Base-by-base conservation (phyloP, 2,113 vertebrate species). In the Catagonus wagneri region DNA sequence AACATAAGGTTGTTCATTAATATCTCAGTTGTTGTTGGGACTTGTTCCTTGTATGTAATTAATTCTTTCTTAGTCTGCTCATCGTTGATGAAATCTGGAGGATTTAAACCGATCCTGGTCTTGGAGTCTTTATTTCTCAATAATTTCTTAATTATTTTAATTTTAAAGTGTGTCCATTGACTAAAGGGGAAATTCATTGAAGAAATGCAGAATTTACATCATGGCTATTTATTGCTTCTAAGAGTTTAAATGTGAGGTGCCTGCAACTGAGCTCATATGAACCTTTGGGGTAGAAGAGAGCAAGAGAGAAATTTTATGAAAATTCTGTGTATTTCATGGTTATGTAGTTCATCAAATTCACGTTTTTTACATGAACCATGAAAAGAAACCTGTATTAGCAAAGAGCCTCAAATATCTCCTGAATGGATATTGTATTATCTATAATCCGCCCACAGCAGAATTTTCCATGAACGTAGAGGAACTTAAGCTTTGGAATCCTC, bases 331-430 rank as follows among this genome's bases (percentile, higher is more conserved):
- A 80, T 96, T 97, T 97, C 71, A 78, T 96, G 72, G 78, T 34
- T 87, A 32, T 97, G 92, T 97, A 96, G 52, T 95, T 97, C 76
- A 97, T 69, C 36, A 97, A 76, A 75, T 84, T 84, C 96, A 81
- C 44, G 56, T 93, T 97, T 96, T 98, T 92, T 94, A 3, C 44
- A 36, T 93, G 92, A 95, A 96, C 93, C 80, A 7, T 68, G 91
- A 27, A 80, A 96, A 32, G 3, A 44, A 85, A 56, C 0, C 29
- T 61, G 50, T 56, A 7, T 14, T 39, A 58, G 52, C 29, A 52
- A 54, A 60, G 22, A 66, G 23, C 8, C 19, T 44, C 66, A 32
- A 23, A 14, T 7, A 1, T 58, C 76, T 80, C 23, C n/a, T 65
- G 25, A 71, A 29, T 19, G 3, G 1, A 69, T 34, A 27, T 36